Base-by-base conservation (phyloP, 2,113 vertebrate species). In the Colinus virginianus region DNA sequence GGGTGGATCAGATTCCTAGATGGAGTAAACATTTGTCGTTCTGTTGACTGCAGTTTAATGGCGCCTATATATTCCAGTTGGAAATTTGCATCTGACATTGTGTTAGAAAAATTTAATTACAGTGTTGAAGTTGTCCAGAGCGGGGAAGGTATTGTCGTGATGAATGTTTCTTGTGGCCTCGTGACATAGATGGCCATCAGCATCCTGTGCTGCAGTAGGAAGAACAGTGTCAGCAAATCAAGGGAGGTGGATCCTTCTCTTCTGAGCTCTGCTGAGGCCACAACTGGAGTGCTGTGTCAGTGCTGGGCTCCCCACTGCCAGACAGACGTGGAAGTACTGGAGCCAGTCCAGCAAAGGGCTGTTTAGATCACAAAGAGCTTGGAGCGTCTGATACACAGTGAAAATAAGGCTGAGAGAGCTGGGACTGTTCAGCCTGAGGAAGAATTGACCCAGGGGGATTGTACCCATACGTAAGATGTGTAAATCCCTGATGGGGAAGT, bases 301-400 rank as follows among this genome's bases (percentile, higher is more conserved):
- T 72, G 88, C 49, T 86, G 84, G 40, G 53, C 32, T 85, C 11
- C 10, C 19, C 79, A 11, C 16, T 28, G 45, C 23, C 42, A 49
- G 59, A 69, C 3, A 1, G 5, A 12, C 16, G 3, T 25, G 28
- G n/a, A 40, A 3, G 0, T 58, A 18, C 45, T 32, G 77, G 42
- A 59, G 23, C 23, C 38, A 78, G 70, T 45, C 46, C 66, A 75
- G 49, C 51, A 71, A 89, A 90, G 46, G 20, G 26, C 15, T 26
- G 32, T 22, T 11, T 34, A 64, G 23, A 25, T 76, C 30, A 7
- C 0, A 36, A 43, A 84, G 34, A 18, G 34, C 67, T 62, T 91
- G 42, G 36, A 91, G 55, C 21, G 64, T 78, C 45, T 70, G 68
- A 61, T 15, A 16, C 25, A 10, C 22, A 2, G 66, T 12, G 38